phyloP scores from a whole-genome alignment of 2,113 vertebrate genomes.

The Apodemus speciosus region DNA sequence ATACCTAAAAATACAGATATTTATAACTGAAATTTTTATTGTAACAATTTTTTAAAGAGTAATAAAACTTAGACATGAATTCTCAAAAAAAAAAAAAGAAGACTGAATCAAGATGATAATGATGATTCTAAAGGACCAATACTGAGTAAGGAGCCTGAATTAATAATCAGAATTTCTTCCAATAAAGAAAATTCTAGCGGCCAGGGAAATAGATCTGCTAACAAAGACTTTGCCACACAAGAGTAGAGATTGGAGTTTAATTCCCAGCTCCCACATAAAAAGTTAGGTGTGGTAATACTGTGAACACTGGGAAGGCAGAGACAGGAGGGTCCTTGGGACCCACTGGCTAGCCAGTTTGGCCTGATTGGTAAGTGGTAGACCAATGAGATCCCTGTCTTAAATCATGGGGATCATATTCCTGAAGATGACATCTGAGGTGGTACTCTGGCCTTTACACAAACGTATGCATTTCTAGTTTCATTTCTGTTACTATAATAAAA shows the following conservation, averaged over 20 bases:
- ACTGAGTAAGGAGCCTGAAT: background rate
- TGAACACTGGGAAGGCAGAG: background rate
- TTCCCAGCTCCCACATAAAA: background rate
- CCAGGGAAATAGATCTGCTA: background rate
- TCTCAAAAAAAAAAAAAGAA: too few species aligned
- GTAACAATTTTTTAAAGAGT: background rate
- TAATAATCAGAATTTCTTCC: background rate
- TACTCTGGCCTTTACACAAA: background rate
- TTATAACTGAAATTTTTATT: constrained; percentile 22
- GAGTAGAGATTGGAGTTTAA: background rate
- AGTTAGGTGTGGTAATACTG: background rate
- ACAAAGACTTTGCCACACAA: background rate
- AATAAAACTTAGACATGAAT: background rate
- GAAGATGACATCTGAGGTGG: background rate
- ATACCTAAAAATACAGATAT: background rate
- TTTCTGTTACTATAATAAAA: background rate
- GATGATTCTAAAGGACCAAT: background rate
- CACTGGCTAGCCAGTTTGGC: background rate
- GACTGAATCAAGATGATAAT: background rate
- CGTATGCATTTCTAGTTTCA: background rate
- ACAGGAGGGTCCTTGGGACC: background rate
- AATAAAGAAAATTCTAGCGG: background rate
- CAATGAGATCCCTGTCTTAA: background rate
- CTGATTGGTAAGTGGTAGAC: background rate
- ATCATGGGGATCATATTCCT: background rate